Evolutionary conservation across 1,140 invertebrate species (phyloP), one percentile per base, ranked within the genome.

Genomic region (Metaphire vulgaris): DNA sequence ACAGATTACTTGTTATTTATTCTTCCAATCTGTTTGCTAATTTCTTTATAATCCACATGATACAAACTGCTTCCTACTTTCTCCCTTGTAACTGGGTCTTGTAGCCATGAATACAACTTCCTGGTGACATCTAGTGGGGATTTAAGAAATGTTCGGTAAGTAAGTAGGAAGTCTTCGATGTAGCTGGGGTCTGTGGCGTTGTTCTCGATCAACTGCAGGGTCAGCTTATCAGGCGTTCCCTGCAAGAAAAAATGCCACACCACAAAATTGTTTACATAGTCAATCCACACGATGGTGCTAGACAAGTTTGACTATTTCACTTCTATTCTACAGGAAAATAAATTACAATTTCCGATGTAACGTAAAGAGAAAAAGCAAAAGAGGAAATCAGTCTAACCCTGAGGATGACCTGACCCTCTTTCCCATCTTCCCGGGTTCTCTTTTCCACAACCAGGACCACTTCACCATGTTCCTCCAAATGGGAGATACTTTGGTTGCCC

Each of bases 161-260:
- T 97, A 30, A 98, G 88, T 31, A 98, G 88, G 83, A 97, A 98
- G 86, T 98, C 96, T 87, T 98, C 95, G 30, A 97, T 92, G 87
- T 96, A 98, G 21, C 93, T 96, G 14, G 94, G 93, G 87, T 98
- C 96, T 65, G 92, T 73, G 0, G 73, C 74, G 34, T 85, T 83
- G 84, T 97, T 95, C 87, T 96, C 93, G 41, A 98, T 91, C 26
- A 98, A 87, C 83, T 97, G 94, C 71, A 91, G 87, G 89, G 97
- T 92, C 33, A 98, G 87, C 69, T 92, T 90, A 79, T 96, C 93
- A 0, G 93, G 89, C 33, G 94, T 95, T 2, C 92, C 94, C 86
- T 90, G 84, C 21, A 6, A 56, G n/a, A n/a, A n/a, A n/a, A n/a
- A n/a, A n/a, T n/a, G n/a, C n/a, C n/a, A n/a, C n/a, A n/a, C n/a